A percentile compares a stretch with the other conserved stretches of the same genome.
Conservation (phyloP, 2,797 vertebrate species). For the Acanthopagrus latus region DNA sequence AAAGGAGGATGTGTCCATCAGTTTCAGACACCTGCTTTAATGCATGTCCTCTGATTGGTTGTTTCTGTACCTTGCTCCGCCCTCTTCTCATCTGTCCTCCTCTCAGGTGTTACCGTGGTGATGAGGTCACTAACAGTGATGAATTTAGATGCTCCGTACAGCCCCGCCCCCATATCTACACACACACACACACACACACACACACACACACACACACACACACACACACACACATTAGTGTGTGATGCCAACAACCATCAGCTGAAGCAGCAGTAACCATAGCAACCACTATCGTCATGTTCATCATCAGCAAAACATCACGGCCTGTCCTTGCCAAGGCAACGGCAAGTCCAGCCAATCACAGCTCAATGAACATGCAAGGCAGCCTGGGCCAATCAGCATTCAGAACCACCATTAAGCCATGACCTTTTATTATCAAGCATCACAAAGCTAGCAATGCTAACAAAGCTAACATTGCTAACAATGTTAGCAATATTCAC, state of each 20-base stretch:
- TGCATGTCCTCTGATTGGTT: background rate
- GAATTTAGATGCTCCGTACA: constrained; percentile 92
- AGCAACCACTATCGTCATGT: background rate
- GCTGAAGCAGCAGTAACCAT: constrained; percentile 4
- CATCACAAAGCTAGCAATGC: constrained; percentile 3
- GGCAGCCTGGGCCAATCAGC: constrained; percentile 36
- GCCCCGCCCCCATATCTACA: constrained; percentile 93
- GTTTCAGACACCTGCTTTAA: background rate
- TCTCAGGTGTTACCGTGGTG: constrained; percentile 93
- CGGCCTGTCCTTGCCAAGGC: constrained; percentile 24
- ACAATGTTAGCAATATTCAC: background rate
- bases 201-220: constrained; percentile 44
- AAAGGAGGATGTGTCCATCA: background rate
- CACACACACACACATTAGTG: constrained; percentile 20
- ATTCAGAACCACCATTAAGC: constrained; percentile 29
- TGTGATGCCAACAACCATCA: background rate
- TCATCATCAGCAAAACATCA: constrained; percentile 38
- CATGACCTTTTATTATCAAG: background rate
- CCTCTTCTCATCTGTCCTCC: constrained; percentile 89
- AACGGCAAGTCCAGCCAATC: constrained; percentile 43
- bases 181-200: constrained; percentile 44
- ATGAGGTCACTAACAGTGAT: constrained; percentile 95
- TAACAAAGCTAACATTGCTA: background rate
- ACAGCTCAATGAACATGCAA: constrained; percentile 85
- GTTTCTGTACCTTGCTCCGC: constrained; percentile 59